Base-by-base conservation (phyloP, 2,797 vertebrate species). In the Chloroceryle inda region DNA sequence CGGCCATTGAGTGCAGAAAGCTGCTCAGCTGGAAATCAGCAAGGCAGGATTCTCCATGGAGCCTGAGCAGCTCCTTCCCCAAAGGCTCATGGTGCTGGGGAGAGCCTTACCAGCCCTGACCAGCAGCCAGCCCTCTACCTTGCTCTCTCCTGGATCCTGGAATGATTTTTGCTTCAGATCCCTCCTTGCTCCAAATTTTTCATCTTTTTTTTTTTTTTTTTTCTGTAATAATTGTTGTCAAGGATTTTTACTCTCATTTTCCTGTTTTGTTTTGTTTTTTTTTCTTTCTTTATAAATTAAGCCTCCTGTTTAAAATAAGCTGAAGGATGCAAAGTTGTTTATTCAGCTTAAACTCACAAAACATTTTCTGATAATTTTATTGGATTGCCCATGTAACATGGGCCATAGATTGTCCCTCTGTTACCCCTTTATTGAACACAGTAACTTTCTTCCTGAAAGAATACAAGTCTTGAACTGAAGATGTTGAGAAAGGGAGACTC, bases 11-110 rank as follows among this genome's bases (percentile, higher is more conserved):
- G 91, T 78, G 87, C 31, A 9, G 93, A 95, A 94, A 96, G 91
- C 95, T 93, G 96, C 94, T 96, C 94, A 96, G 95, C 96, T 96
- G 95, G 96, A 96, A 96, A 96, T 81, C 94, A 81, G 91, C 63
- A 63, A 93, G 93, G 92, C 90, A 95, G 96, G 96, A 96, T 96
- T 97, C 96, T 94, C 96, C 92, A 95, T 95, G 94, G 96, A 96
- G 91, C 80, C 91, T 94, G 92, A 97, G 92, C 89, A 94, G 85
- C 92, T 94, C 62, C 62, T 95, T 96, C 82, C 88, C 91, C 64
- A 79, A 96, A 95, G 93, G 86, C 74, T 87, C 0, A 0, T 1
- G 0, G 91, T 2, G 2, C 82, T 63, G 42, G 52, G 91, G 55
- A 89, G 50, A 88, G 45, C 50, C 50, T 49, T 5, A 26, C 42